phyloP scores from a whole-genome alignment of 2,113 vertebrate genomes.

The Oncorhynchus tshawytscha region DNA sequence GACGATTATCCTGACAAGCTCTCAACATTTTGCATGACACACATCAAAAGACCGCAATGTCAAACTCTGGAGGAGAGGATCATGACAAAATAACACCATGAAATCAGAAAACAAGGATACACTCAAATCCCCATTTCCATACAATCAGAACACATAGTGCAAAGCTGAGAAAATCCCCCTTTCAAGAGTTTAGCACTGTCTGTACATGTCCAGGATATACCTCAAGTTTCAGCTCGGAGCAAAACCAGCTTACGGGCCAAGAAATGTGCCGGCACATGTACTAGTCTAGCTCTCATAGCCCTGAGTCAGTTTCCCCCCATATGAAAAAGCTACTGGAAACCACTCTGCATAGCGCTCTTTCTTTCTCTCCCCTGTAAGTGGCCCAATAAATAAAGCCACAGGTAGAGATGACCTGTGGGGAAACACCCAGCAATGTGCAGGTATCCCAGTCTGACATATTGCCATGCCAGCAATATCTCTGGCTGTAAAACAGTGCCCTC shows the following conservation, averaged over 20 bases:
- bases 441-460: neutral
- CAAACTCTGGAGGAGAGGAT: neutral
- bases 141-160: neutral
- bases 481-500: neutral
- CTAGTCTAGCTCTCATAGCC: slow-evolving; percentile 36
- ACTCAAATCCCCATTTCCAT: neutral
- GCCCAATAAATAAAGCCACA: slow-evolving; percentile 39
- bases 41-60: slow-evolving; percentile 6
- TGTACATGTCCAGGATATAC: slow-evolving; percentile 51
- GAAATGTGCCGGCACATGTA: slow-evolving; percentile 45
- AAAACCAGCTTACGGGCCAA: slow-evolving; percentile 51
- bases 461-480: neutral
- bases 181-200: slow-evolving; percentile 24
- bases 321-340: slow-evolving; percentile 41
- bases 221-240: slow-evolving; percentile 55
- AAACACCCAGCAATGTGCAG: neutral
- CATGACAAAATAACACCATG: neutral
- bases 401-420: slow-evolving; percentile 16
- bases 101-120: neutral
- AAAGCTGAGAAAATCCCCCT: slow-evolving; percentile 6
- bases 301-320: slow-evolving; percentile 38
- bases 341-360: slow-evolving; percentile 40
- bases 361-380: slow-evolving; percentile 36
- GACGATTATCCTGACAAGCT: slow-evolving; percentile 28
- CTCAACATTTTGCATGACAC: neutral